Base-by-base conservation (phyloP, 2,888 invertebrate genomes). In the Drosophila koepferae region DNA sequence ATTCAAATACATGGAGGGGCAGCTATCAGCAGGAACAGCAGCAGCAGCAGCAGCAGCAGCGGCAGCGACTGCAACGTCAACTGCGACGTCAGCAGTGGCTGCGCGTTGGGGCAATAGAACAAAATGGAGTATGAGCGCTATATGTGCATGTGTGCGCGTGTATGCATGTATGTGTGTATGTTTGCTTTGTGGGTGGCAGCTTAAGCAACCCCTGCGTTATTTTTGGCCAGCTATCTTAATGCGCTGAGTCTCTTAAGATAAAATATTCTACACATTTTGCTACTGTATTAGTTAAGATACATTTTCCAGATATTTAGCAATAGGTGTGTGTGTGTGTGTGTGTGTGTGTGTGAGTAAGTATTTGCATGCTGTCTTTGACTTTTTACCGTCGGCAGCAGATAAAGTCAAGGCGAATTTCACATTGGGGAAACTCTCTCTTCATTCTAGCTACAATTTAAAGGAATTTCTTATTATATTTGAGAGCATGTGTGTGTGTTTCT, bases 1-100 rank as follows among this genome's bases (percentile, higher is more conserved):
- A 88, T 91, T 90, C 90, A 90, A 91, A 91, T 85, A 74, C 72
- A 85, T 82, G 87, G 85, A 82, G 89, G 85, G 81, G 85, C 89
- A 75, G 46, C 31, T 53, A 56, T 41, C 46, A 48, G 31, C 62
- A 63, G 62, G 44, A 43, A n/a, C n/a, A n/a, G n/a, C n/a, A n/a
- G n/a, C n/a, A n/a, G 43, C 72, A 48, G 60, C 63, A 56, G 70
- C 62, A 56, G 70, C 60, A 41, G 58, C 46, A 43, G 41, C 40
- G 18, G 18, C 51, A 43, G 46, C 63, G 59, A 40, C 60, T 46
- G 82, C 70, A 68, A 54, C 64, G 80, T 16, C 38, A 53, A 40
- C 72, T 18, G 76, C 72, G 77, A 63, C 63, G 72, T 46, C 65
- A 51, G 20, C 70, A 31, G 54, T 67, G 83, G 54, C 74, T 65